Evolutionary conservation across 1,140 invertebrate species (phyloP), one percentile per base, ranked within the genome.

Genomic region (Pemphigus obesinymphae): DNA sequence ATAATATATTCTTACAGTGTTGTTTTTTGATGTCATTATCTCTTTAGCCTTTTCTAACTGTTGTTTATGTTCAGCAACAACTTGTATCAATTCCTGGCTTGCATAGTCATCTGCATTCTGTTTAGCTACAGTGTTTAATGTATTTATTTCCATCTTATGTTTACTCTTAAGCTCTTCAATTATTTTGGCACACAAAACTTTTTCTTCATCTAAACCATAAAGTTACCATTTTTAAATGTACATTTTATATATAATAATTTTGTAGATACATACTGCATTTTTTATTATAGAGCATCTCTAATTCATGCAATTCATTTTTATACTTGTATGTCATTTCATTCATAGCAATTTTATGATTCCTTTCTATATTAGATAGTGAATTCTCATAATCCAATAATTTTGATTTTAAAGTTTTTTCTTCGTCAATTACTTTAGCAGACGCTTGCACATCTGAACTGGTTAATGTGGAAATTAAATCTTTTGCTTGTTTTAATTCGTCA

Each of bases 251-350:
- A 48, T 31, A 50, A 48, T 13, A 31, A 31, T 31, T 72, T 72
- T 23, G 0, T 34, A 61, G 34, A 3, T 61, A 63, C 76, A 43
- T 80, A 80, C 76, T 80, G 2, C 23, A 29, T 61, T 61, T 80
- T 80, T 80, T 40, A 63, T 80, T 61, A n/a, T 61, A 80, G 63
- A 43, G 40, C 37, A 80, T 61, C 23, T 80, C 76, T 0, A 80
- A 80, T 17, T 80, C 76, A 17, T 80, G 6, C 20, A 80, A 61
- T 80, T 80, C 76, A 26, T 80, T 80, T 61, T 80, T 80, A 29
- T 80, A 80, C 8, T 80, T 80, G 15, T 29, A 80, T 29, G 55
- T n/a, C 20, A 80, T 63, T 63, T 80, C 76, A 31, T 80, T 80
- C 8, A 61, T 63, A 0, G 76, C 37, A 26, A 80, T 55, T 80